Evolutionary conservation across 2,797 vertebrate genomes (phyloP).

Genomic region (Hoplostethus atlanticus): DNA sequence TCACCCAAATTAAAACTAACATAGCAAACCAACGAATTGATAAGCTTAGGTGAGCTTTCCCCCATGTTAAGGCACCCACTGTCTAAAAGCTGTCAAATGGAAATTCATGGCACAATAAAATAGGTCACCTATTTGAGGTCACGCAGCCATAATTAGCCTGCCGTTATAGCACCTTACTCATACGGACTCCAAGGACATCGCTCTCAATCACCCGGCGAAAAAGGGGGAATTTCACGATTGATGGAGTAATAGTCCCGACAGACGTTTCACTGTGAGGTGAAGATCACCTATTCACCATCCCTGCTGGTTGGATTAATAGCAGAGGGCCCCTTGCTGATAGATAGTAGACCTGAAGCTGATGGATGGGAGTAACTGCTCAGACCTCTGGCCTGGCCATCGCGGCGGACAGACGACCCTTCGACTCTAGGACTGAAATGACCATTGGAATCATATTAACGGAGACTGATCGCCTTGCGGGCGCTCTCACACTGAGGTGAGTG

Average conservation of each 20-base stretch:
- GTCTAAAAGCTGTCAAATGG: not conserved
- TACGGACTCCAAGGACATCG: not conserved
- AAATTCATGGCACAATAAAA: not conserved
- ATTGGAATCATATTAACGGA: not conserved
- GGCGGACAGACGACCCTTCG: not conserved
- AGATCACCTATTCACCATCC: slow-evolving; percentile 1
- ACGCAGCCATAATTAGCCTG: not conserved
- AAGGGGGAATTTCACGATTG: slow-evolving; percentile 8
- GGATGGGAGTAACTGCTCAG: slow-evolving; percentile 13
- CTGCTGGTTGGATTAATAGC: slow-evolving; percentile 52
- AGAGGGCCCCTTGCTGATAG: slow-evolving; percentile 3
- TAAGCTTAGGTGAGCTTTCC: too few relatives aligned
- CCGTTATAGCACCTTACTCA: slow-evolving; percentile 21
- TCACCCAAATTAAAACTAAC: not conserved
- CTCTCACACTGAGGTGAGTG: slow-evolving; percentile 46
- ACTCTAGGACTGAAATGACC: slow-evolving; percentile 23
- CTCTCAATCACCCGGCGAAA: not conserved
- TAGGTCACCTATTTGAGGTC: slow-evolving; percentile 3
- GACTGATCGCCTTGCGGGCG: not conserved
- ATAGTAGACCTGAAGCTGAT: not conserved
- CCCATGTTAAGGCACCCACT: not conserved
- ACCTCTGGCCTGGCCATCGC: not conserved
- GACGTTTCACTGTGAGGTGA: slow-evolving; percentile 26
- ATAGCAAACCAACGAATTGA: not conserved
- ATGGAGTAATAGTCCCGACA: slow-evolving; percentile 24